phyloP scores from a whole-genome alignment of 2,797 vertebrate species.

The Anableps anableps region DNA sequence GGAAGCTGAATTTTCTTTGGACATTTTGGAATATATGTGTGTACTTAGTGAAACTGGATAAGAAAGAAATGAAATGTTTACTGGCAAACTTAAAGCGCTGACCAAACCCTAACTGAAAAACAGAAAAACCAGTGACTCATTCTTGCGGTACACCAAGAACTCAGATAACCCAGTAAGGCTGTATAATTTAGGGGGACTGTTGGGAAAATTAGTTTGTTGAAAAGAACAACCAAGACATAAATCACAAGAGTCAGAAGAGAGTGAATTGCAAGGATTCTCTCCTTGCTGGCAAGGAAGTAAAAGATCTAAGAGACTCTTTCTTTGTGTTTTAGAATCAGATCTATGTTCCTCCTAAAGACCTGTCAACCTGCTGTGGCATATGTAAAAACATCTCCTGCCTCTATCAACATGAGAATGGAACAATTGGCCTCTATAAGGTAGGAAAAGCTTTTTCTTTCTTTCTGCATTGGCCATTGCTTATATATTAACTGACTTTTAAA shows the following conservation, averaged over 20 bases:
- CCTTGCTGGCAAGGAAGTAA: too few relatives aligned
- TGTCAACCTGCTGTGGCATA: slow-evolving; percentile 89
- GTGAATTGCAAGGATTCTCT: too few relatives aligned
- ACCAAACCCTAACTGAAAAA: background rate
- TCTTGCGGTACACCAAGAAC: background rate
- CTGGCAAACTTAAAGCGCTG: too few relatives aligned
- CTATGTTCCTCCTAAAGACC: slow-evolving; percentile 89
- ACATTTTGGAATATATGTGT: background rate
- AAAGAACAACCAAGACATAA: too few relatives aligned
- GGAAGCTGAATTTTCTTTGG: background rate
- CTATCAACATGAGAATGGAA: slow-evolving; percentile 88
- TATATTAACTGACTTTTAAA: background rate
- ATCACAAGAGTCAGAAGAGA: too few relatives aligned
- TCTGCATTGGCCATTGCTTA: background rate
- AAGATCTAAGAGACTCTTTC: too few relatives aligned
- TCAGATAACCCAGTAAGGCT: too few relatives aligned
- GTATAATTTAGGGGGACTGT: too few relatives aligned
- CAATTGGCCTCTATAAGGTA: slow-evolving; percentile 86
- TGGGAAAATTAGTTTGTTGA: background rate
- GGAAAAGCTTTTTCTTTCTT: background rate
- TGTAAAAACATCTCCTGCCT: slow-evolving; percentile 94
- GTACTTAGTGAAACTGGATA: background rate
- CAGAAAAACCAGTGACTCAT: background rate
- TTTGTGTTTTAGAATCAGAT: slow-evolving; percentile 88
- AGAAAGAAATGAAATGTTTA: background rate